A percentile compares a stretch with the other conserved stretches of the same genome.
These are phyloP conservation scores for Vimba vimba DNA, from an alignment of 2,113 vertebrate species.

Conservation along the genomic window DNA sequence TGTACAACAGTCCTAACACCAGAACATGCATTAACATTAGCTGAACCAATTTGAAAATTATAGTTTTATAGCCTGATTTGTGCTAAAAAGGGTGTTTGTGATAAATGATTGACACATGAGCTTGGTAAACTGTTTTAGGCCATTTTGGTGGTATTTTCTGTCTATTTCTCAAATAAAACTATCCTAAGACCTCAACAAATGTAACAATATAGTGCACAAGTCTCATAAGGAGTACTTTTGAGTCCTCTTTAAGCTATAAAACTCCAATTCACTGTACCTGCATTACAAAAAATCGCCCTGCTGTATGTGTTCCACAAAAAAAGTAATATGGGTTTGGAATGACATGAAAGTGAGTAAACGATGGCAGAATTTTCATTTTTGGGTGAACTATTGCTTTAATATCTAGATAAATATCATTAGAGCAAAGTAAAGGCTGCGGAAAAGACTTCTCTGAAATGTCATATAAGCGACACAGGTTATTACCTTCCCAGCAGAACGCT, in stretches of 20 bases:
- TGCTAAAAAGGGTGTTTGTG: background rate
- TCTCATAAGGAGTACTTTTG: background rate
- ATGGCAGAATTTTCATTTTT: background rate
- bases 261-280: background rate
- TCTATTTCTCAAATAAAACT: background rate
- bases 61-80: background rate
- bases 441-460: slow-evolving; percentile 28
- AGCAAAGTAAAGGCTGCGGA: background rate
- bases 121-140: background rate
- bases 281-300: background rate
- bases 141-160: background rate
- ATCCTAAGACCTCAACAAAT: background rate
- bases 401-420: slow-evolving; percentile 29
- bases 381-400: slow-evolving; percentile 24
- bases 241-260: background rate
- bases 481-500: slow-evolving; percentile 31
- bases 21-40: background rate
- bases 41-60: background rate
- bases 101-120: background rate
- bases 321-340: background rate
- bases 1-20: background rate
- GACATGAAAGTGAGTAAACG: slow-evolving; percentile 1
- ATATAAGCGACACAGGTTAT: slow-evolving; percentile 32
- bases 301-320: background rate
- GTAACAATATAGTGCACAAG: background rate